Percentiles rank a stretch among this genome's conserved stretches.
phyloP scores from a whole-genome alignment of 1,140 invertebrate genomes.

The Lerema accius region DNA sequence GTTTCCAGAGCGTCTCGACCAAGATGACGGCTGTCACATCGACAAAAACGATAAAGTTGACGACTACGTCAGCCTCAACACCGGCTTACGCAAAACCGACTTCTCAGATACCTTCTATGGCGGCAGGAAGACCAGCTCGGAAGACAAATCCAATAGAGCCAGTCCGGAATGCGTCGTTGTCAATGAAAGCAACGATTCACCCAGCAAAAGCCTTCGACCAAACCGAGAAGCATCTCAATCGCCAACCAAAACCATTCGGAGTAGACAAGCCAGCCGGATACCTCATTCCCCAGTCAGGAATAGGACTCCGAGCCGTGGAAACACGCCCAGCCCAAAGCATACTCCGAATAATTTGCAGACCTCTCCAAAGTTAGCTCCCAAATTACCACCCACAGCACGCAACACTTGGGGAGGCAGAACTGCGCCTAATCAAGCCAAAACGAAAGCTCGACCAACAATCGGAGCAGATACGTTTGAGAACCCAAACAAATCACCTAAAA shows the following conservation, averaged over 20 bases:
- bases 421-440: conserved; percentile 64
- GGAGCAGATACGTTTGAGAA: conserved; percentile 87
- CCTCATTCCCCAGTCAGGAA: conserved; percentile 73
- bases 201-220: conserved; percentile 72
- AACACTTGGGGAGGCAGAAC: conserved; percentile 89
- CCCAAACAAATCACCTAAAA: conserved; percentile 78
- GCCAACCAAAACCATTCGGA: conserved; percentile 64
- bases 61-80: conserved; percentile 86
- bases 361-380: conserved; percentile 70
- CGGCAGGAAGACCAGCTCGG: conserved; percentile 74
- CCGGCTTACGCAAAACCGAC: conserved; percentile 86
- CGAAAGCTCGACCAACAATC: conserved; percentile 84
- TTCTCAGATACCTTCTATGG: conserved; percentile 84
- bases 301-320: conserved; percentile 76
- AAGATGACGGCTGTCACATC: conserved; percentile 72
- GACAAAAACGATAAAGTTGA: conserved; percentile 81
- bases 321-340: conserved; percentile 72
- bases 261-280: conserved; percentile 64
- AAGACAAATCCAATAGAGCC: conserved; percentile 70
- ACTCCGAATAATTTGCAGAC: conserved; percentile 58
- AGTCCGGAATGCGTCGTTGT: conserved; percentile 80
- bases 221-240: conserved; percentile 56
- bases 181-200: conserved; percentile 82
- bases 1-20: conserved; percentile 78
- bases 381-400: conserved; percentile 73